Evolutionary conservation across 1,140 invertebrate species (phyloP), one percentile per base, ranked within the genome.

Genomic region (Aphaenogaster rudis): DNA sequence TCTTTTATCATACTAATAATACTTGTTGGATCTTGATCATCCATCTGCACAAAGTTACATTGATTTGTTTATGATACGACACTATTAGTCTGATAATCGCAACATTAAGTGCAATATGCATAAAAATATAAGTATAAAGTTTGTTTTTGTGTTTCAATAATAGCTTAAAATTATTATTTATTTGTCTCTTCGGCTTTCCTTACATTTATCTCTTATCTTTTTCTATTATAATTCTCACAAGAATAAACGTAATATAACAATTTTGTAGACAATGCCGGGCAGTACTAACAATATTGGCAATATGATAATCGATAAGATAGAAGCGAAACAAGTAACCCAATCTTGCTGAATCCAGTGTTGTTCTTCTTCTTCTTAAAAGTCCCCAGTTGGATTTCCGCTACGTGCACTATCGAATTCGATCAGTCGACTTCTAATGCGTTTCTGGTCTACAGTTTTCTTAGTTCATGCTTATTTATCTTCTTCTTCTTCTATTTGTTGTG

Each of bases 1-100:
- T 93, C 92, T 59, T 93, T 90, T 61, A 94, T 90, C 92, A 94
- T 93, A 79, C 92, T 87, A 2, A 94, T 90, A 2, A 94, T 86
- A 85, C 92, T 88, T 7, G 93, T 94, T 61, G 93, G 92, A 89
- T 93, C 93, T 8, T 90, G 77, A 4, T 91, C 87, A 64, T 79
- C 66, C 93, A 93, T 94, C 88, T 93, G 15, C n/a, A 86, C 2
- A 78, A 36, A 42, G 36, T 45, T 39, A 67, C 39, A 13, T 9
- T 39, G n/a, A 39, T 80, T 54, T 45, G 9, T 48, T 59, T 52
- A 33, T 4, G n/a, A 54, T 77, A 54, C 21, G 15, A 42, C 21
- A 54, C 39, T 4, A 39, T 42, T 28, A 59, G 8, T 36, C n/a
- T 11, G 15, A 67, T 21, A 36, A 13, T 67, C 3, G 15, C 11